These are phyloP conservation scores for Opisthograptis luteolata DNA, from an alignment of 2,888 invertebrate genomes.

Conservation along the genomic window DNA sequence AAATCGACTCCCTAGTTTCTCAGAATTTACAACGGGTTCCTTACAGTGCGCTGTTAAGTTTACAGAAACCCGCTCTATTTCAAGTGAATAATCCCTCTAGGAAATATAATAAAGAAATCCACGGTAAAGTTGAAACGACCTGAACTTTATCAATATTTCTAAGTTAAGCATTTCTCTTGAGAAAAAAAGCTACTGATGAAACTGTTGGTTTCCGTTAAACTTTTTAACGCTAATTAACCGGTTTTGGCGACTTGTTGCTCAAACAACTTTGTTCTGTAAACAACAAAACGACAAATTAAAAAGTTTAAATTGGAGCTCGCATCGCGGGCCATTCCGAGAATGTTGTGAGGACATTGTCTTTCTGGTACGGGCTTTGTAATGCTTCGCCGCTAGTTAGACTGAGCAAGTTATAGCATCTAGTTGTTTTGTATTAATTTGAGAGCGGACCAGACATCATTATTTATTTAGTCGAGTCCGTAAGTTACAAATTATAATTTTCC, in stretches of 20 bases:
- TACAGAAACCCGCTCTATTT: not conserved
- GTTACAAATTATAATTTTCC: no score
- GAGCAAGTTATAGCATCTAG: no score
- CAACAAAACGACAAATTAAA: constrained; percentile 40
- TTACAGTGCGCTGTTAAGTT: no score
- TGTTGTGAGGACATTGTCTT: constrained; percentile 27
- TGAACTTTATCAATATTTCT: constrained; percentile 12
- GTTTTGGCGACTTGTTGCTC: constrained; percentile 41
- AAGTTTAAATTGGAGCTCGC: constrained; percentile 39
- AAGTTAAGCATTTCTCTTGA: not conserved
- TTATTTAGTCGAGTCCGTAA: no score
- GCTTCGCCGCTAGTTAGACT: not conserved
- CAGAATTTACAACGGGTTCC: constrained; percentile 6
- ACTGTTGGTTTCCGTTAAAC: constrained; percentile 14
- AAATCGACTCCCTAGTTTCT: not conserved
- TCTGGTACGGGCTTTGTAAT: constrained; percentile 9
- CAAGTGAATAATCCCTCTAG: not conserved
- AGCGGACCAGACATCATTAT: no score
- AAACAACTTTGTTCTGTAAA: constrained; percentile 34
- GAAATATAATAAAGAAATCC: not conserved
- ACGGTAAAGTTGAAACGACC: constrained; percentile 4
- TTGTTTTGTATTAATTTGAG: no score
- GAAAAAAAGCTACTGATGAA: constrained; percentile 8
- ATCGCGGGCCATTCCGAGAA: constrained; percentile 30
- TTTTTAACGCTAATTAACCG: constrained; percentile 44